Evolutionary conservation across 1,140 invertebrate species (phyloP), one percentile per base, ranked within the genome.

Genomic region (Eriosoma lanigerum): DNA sequence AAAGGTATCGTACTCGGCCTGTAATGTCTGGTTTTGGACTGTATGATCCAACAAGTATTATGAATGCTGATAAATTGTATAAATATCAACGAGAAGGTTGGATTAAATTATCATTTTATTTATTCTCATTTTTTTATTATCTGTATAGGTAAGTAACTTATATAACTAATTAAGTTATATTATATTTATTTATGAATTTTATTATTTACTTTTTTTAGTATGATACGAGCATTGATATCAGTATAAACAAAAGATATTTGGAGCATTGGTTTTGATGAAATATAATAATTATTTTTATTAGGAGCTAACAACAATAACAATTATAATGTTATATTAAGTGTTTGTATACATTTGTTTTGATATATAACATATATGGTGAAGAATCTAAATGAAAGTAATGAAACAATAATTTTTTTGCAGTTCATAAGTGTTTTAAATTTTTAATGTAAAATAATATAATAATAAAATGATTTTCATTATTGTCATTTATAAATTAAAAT

Each of bases 91-190:
- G 93, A 83, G 98, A 99, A 89, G 97, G 98, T 82, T 99, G 98
- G 98, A 92, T 98, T 70, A 99, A 99, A 87, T 87, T 99, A 82
- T 96, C 94, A 19, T 99, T 99, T 88, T 99, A 99, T 87, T 88
- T 99, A 58, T 88, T 99, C 62, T 96, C 96, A 60, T 99, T 99
- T 89, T 99, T 99, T 89, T 98, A 99, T 85, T 99, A 99, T 86
- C 89, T 99, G 38, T 99, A 99, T 88, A 94, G 95, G 94, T 95
- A 90, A 90, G 90, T 88, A 84, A 68, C 72, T 19, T 0, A 29
- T 32, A 1, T 52, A 38, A 4, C 10, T 17, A 1, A 44, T 24
- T 15, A 29, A 8, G 10, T 26, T 21, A 38, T 38, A 32, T 56
- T 64, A n/a, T 62, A 82, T 32, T 9, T 62, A 54, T 48, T 56